Percentiles rank a stretch among this genome's conserved stretches.
phyloP scores from a whole-genome alignment of 2,888 invertebrate genomes.

The Tenthredo amoena region DNA sequence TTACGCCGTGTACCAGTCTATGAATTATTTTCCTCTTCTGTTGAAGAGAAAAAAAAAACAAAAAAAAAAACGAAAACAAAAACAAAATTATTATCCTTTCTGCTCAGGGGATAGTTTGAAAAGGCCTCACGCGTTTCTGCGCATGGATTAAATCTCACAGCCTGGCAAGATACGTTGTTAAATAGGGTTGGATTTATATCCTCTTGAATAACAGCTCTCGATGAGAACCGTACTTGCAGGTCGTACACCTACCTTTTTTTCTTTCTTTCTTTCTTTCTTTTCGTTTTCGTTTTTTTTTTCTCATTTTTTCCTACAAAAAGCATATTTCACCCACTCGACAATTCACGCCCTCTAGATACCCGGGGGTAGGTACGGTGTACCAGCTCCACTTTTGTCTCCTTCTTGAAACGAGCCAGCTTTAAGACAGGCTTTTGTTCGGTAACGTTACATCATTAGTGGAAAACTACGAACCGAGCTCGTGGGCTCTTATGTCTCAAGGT shows the following conservation, averaged over 20 bases:
- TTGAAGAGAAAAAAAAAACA: neutral
- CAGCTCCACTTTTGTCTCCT: conserved; percentile 22
- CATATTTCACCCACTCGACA: neutral
- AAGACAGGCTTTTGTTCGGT: conserved; percentile 25
- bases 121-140: neutral
- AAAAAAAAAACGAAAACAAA: too few species aligned
- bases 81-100: neutral
- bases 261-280: neutral
- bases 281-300: neutral
- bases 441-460: conserved; percentile 39
- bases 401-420: conserved; percentile 24
- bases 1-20: neutral
- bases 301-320: neutral
- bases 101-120: neutral
- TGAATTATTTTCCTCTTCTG: neutral
- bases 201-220: neutral
- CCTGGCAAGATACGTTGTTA: neutral
- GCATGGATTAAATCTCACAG: neutral
- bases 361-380: too few species aligned
- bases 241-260: neutral
- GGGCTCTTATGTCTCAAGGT: neutral
- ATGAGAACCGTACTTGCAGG: conserved; percentile 11
- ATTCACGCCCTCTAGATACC: conserved; percentile 7
- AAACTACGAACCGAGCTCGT: conserved; percentile 23
- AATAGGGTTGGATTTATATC: conserved; percentile 5